These are phyloP conservation scores for Parnassius glacialis DNA, from an alignment of 2,888 invertebrate genomes.

Conservation along the genomic window DNA sequence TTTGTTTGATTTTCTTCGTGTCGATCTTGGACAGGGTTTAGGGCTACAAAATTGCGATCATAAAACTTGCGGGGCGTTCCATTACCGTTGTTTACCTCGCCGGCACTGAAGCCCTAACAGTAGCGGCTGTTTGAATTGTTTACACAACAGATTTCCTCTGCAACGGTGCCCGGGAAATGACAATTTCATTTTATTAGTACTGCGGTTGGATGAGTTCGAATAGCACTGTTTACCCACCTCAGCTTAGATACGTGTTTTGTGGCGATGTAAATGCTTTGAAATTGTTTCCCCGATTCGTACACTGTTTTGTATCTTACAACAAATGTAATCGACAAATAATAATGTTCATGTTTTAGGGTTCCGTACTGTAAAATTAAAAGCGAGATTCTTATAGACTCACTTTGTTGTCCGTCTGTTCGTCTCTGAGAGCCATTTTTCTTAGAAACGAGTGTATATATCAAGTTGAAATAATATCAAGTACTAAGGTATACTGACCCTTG, in stretches of 20 bases:
- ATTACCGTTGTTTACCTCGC: not conserved
- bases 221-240: conserved; percentile 1
- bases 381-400: too few species aligned
- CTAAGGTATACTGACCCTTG: too few species aligned
- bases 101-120: not conserved
- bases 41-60: conserved; percentile 10
- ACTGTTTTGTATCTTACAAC: not conserved
- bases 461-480: too few species aligned
- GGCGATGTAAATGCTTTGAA: conserved; percentile 7
- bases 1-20: conserved; percentile 1
- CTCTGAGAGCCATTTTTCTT: too few species aligned
- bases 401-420: too few species aligned
- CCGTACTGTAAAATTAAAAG: too few species aligned
- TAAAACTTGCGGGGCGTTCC: conserved; percentile 4
- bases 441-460: too few species aligned
- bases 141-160: conserved; percentile 20
- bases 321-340: too few species aligned
- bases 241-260: conserved; percentile 4
- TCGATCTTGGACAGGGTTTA: not conserved
- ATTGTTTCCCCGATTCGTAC: conserved; percentile 16
- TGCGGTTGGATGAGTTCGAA: conserved; percentile 20
- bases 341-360: too few species aligned
- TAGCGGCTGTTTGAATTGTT: conserved; percentile 24
- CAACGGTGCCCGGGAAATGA: conserved; percentile 21
- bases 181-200: conserved; percentile 29